Evolutionary conservation across 2,113 vertebrate species (phyloP).

Genomic region (Oxyruncus cristatus): DNA sequence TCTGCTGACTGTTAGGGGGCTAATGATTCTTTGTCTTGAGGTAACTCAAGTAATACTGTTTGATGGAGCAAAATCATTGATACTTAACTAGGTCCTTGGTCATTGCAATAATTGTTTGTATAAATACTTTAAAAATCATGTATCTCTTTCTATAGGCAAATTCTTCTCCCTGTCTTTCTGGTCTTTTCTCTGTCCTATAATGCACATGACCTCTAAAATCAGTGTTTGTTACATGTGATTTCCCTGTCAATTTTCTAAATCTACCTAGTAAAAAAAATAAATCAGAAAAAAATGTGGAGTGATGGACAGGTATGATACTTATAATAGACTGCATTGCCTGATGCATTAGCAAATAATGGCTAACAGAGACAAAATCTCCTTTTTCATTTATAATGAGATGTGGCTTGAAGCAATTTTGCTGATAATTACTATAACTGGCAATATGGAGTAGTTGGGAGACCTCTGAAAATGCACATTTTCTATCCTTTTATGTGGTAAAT

Average conservation of each 20-base stretch:
- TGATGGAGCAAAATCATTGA: neutral
- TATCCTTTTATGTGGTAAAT: neutral
- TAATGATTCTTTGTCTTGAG: neutral
- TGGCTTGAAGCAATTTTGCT: conserved; percentile 12
- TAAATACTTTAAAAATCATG: neutral
- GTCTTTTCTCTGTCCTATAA: neutral
- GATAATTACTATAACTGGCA: conserved; percentile 17
- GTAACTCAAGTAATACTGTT: neutral
- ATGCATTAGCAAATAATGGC: neutral
- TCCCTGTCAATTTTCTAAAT: neutral
- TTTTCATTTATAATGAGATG: neutral
- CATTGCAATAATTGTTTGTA: neutral
- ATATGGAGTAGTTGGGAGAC: neutral
- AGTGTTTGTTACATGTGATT: neutral
- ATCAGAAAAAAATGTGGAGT: neutral
- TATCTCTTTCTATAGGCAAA: neutral
- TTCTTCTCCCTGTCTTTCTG: neutral
- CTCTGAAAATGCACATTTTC: neutral
- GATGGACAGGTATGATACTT: neutral
- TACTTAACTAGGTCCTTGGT: neutral
- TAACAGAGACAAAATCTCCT: neutral
- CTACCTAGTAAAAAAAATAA: neutral
- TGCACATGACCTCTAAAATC: neutral
- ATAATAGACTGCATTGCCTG: neutral
- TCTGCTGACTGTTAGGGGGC: neutral